Evolutionary conservation across 2,888 invertebrate genomes (phyloP).

Genomic region (Sarcophaga carnaria): DNA sequence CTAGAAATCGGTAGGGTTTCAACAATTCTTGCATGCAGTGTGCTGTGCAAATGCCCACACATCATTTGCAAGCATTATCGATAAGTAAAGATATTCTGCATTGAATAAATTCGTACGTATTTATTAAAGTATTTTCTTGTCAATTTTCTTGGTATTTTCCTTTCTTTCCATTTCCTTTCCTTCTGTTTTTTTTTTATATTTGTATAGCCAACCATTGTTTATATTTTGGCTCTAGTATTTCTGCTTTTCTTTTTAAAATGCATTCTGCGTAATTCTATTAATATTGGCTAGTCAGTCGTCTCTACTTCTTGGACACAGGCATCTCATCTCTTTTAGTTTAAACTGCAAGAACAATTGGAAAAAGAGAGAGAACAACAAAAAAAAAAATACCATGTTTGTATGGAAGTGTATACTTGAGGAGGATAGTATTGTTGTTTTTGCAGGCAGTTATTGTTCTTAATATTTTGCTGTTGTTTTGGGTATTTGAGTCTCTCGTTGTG

Average conservation of each 20-base stretch:
- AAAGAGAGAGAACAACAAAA: neutral
- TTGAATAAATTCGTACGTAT: too few species aligned
- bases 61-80: too few species aligned
- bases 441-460: slow-evolving; percentile 14
- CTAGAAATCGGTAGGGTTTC: too few species aligned
- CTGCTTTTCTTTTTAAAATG: slow-evolving; percentile 18
- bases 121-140: too few species aligned
- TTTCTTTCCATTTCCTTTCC: neutral
- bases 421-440: slow-evolving; percentile 2
- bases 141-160: neutral
- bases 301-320: too few species aligned
- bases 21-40: too few species aligned
- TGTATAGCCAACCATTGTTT: neutral
- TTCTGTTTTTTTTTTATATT: neutral
- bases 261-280: slow-evolving; percentile 43
- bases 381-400: neutral
- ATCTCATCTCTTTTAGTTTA: neutral
- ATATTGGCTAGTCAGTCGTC: slow-evolving; percentile 8
- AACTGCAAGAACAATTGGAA: neutral
- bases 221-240: neutral
- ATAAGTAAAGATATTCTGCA: too few species aligned
- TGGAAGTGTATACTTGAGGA: neutral
- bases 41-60: too few species aligned
- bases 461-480: too few species aligned
- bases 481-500: too few species aligned